Evolutionary conservation across 1,140 invertebrate species (phyloP).

Genomic region (Temnothorax nylanderi): DNA sequence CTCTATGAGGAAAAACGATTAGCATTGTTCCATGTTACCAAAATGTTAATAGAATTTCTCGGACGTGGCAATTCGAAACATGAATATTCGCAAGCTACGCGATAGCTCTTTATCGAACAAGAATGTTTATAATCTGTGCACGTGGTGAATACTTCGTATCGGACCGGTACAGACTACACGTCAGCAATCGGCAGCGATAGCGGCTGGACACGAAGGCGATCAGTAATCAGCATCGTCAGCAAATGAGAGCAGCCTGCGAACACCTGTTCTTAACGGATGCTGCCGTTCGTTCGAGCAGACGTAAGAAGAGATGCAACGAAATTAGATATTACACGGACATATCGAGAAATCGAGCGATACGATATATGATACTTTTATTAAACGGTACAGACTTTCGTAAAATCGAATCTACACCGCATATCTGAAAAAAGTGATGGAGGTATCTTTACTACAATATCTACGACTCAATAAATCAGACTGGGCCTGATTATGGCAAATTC

Average conservation of each 20-base stretch:
- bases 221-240: slow-evolving; percentile 70
- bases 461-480: not conserved
- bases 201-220: slow-evolving; percentile 60
- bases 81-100: not conserved
- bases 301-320: slow-evolving; percentile 62
- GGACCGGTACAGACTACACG: slow-evolving; percentile 69
- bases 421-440: not conserved
- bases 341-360: slow-evolving; percentile 19
- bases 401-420: not conserved
- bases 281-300: slow-evolving; percentile 24
- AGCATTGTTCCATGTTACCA: not conserved
- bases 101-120: slow-evolving; percentile 60
- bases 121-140: slow-evolving; percentile 73
- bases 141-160: slow-evolving; percentile 71
- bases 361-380: slow-evolving; percentile 8
- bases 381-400: not conserved
- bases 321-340: slow-evolving; percentile 12
- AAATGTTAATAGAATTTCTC: slow-evolving; percentile 12
- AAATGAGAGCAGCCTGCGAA: slow-evolving; percentile 55
- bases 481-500: not conserved
- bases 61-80: not conserved
- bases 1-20: not conserved
- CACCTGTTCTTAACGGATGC: slow-evolving; percentile 66
- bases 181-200: slow-evolving; percentile 72
- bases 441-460: not conserved